Evolutionary conservation across 2,888 invertebrate genomes (phyloP).

Genomic region (Peribatodes rhomboidaria): DNA sequence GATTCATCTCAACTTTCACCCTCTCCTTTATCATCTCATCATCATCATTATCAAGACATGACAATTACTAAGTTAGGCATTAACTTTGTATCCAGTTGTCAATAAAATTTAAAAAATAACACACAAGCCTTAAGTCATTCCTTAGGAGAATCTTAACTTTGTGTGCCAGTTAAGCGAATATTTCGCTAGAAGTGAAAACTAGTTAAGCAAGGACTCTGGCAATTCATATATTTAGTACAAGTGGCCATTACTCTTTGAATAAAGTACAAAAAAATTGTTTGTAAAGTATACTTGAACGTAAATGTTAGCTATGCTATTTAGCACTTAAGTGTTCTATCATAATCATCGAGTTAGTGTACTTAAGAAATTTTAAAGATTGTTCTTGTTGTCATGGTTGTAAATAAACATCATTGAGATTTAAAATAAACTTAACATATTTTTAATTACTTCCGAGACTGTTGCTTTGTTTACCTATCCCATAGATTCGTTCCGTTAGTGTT

Average conservation of each 20-base stretch:
- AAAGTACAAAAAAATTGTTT: conserved; percentile 11
- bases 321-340: conserved; percentile 7
- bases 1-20: too few relatives aligned
- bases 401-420: conserved; percentile 32
- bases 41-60: too few relatives aligned
- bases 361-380: conserved; percentile 14
- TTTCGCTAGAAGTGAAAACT: too few relatives aligned
- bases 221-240: too few relatives aligned
- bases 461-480: background rate
- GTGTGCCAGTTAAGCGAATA: too few relatives aligned
- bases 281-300: background rate
- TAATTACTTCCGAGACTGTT: conserved; percentile 1
- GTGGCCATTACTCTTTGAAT: background rate
- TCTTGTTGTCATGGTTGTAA: conserved; percentile 40
- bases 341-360: conserved; percentile 15
- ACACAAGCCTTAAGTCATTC: too few relatives aligned
- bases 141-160: too few relatives aligned
- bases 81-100: too few relatives aligned
- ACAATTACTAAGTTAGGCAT: too few relatives aligned
- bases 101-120: too few relatives aligned
- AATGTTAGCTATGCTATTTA: conserved; percentile 1
- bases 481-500: background rate
- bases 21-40: too few relatives aligned
- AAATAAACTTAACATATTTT: conserved; percentile 8
- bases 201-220: too few relatives aligned